Conservation (phyloP, 30 jellyfish, hydroid and myxozoan genomes). For the Nemopilema nomurai region DNA sequence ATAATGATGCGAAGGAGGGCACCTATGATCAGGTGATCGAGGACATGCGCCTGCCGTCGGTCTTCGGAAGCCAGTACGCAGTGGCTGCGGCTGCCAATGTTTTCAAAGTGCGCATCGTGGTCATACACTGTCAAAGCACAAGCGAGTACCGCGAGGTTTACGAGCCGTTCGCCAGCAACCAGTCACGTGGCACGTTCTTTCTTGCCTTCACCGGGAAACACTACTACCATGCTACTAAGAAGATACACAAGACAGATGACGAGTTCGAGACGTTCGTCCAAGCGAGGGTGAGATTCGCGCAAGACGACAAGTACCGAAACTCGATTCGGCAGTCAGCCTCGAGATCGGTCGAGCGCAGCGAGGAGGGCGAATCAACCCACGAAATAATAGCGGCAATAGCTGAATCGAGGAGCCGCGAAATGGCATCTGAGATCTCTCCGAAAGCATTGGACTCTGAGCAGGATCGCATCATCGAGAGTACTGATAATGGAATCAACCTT, state of each 20-base stretch:
- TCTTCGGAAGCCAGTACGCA: constrained; percentile 69
- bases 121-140: constrained; percentile 56
- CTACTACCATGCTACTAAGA: constrained; percentile 63
- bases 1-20: constrained; percentile 38
- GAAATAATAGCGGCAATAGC: constrained; percentile 8
- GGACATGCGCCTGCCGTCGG: constrained; percentile 47
- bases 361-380: constrained; percentile 30
- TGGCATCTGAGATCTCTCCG: constrained; percentile 13
- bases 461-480: neutral
- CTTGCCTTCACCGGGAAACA: constrained; percentile 60
- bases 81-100: constrained; percentile 79
- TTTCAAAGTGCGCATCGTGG: constrained; percentile 47
- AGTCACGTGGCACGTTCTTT: constrained; percentile 43
- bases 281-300: constrained; percentile 57
- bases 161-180: constrained; percentile 41
- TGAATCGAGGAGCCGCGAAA: neutral
- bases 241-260: constrained; percentile 21
- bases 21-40: constrained; percentile 49
- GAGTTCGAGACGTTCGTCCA: constrained; percentile 19
- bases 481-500: neutral
- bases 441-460: constrained; percentile 3
- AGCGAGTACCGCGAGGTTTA: constrained; percentile 58
- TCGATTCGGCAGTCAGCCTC: constrained; percentile 57
- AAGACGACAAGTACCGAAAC: constrained; percentile 60
- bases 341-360: constrained; percentile 60